Evolutionary conservation across 2,888 invertebrate genomes (phyloP).

Genomic region (Ormia ochracea): DNA sequence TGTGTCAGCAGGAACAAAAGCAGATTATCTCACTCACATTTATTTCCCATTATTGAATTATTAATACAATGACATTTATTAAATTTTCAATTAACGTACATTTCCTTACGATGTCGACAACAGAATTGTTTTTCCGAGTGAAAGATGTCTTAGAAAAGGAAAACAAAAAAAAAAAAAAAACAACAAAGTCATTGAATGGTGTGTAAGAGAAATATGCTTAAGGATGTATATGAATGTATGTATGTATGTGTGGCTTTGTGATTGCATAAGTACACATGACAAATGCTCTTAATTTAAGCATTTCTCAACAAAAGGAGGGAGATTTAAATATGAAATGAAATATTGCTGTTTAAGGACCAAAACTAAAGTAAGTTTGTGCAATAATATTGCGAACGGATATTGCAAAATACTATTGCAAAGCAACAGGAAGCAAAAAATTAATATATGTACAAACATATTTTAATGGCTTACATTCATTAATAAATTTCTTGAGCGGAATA

Average conservation of each 20-base stretch:
- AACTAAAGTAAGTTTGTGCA: slow-evolving; percentile 16
- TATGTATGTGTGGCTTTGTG: neutral
- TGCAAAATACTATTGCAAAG: slow-evolving; percentile 47
- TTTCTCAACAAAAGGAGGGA: neutral
- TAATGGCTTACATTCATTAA: neutral
- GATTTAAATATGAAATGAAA: slow-evolving; percentile 10
- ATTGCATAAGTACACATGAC: neutral
- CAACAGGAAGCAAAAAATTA: slow-evolving; percentile 54
- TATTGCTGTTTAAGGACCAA: slow-evolving; percentile 4
- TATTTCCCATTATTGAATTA: slow-evolving; percentile 52
- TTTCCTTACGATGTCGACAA: slow-evolving; percentile 55
- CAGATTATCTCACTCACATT: slow-evolving; percentile 24
- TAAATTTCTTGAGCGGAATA: neutral
- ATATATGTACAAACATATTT: slow-evolving; percentile 18
- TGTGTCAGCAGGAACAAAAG: slow-evolving; percentile 25
- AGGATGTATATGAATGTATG: neutral
- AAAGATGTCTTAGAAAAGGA: neutral
- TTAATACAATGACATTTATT: slow-evolving; percentile 66
- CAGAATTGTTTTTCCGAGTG: slow-evolving; percentile 3
- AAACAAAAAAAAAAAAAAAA: slow-evolving; percentile 30
- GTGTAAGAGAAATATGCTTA: neutral
- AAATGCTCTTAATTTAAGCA: neutral
- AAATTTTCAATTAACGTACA: slow-evolving; percentile 65
- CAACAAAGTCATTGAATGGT: neutral
- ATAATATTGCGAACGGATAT: slow-evolving; percentile 55